Evolutionary conservation across 2,113 vertebrate genomes (phyloP).

Genomic region (Marmota flaviventris): DNA sequence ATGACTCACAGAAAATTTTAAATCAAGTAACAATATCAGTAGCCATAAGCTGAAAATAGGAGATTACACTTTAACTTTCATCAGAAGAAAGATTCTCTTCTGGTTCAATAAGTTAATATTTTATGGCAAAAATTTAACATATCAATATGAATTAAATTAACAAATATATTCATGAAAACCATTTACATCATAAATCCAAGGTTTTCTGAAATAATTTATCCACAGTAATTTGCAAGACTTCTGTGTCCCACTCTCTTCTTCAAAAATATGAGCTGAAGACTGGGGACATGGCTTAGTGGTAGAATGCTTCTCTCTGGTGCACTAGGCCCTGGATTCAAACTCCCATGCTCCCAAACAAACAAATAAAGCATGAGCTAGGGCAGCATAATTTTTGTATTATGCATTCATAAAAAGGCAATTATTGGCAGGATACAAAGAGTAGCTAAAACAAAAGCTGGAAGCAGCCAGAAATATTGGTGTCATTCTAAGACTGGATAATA

Average conservation of each 20-base stretch:
- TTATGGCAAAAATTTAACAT: neutral
- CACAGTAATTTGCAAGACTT: neutral
- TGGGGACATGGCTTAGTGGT: too few species aligned
- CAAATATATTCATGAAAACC: neutral
- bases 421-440: neutral
- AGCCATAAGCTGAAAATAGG: neutral
- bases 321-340: too few species aligned
- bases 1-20: neutral
- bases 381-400: too few species aligned
- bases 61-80: neutral
- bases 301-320: too few species aligned
- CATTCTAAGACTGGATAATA: neutral
- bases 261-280: neutral
- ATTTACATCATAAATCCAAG: neutral
- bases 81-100: neutral
- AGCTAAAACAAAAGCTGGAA: neutral
- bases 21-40: neutral
- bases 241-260: accelerated
- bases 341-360: neutral
- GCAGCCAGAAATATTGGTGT: neutral
- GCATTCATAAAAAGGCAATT: too few species aligned
- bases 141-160: neutral
- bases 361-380: neutral
- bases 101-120: neutral
- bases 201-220: neutral